phyloP scores from a whole-genome alignment of 2,797 vertebrate species.

The Fringilla coelebs region DNA sequence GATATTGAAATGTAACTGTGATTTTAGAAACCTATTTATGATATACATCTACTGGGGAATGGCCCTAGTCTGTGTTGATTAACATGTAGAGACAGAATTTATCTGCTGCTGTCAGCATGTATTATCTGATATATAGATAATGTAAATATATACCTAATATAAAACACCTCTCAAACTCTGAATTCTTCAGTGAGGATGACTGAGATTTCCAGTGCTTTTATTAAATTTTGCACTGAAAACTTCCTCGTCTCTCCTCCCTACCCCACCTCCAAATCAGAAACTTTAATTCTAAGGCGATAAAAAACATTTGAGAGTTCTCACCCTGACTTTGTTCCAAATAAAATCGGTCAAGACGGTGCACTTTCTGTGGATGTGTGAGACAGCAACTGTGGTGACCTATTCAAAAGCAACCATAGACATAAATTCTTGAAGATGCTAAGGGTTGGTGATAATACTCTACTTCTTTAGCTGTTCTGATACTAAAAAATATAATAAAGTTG shows the following conservation, averaged over 20 bases:
- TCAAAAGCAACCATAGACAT: background rate
- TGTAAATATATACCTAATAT: background rate
- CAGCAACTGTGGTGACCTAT: background rate
- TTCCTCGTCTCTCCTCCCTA: background rate
- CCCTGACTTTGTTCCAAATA: background rate
- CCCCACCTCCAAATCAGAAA: background rate
- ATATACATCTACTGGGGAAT: background rate
- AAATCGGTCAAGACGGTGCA: background rate
- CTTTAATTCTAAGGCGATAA: background rate
- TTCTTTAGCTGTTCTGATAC: background rate
- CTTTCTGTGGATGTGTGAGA: background rate
- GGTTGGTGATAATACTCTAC: background rate
- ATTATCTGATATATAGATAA: background rate
- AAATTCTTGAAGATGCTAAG: background rate
- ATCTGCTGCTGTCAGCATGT: background rate
- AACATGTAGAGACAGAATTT: background rate
- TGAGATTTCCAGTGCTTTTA: background rate
- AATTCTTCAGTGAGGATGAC: background rate
- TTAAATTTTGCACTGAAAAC: background rate
- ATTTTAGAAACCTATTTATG: background rate
- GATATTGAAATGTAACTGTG: background rate
- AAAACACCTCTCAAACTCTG: background rate
- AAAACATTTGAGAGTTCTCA: background rate
- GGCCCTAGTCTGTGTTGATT: background rate
- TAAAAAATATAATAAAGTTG: background rate